Conservation (phyloP, 1,140 invertebrate species). For the Chelonus insularis region DNA sequence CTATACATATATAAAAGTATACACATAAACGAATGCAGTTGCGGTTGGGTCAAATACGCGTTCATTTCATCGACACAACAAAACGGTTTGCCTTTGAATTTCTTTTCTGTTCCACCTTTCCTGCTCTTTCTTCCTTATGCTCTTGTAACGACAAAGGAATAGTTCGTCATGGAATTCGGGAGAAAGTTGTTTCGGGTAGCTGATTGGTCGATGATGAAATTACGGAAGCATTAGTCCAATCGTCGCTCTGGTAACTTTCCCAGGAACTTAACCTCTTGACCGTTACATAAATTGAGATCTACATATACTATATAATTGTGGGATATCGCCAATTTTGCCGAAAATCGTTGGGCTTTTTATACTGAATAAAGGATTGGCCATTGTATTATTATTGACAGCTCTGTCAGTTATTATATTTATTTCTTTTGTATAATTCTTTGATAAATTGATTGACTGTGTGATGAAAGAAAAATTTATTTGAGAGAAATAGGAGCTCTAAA, state of each 20-base stretch:
- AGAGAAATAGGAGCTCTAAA: no score
- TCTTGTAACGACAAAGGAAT: constrained; percentile 10
- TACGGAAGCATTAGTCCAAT: constrained; percentile 43
- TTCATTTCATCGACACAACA: constrained; percentile 11
- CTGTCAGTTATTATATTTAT: no score
- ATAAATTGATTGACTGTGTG: no score
- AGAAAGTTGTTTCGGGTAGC: constrained; percentile 46
- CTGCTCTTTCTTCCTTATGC: background rate
- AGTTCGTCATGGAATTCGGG: constrained; percentile 39
- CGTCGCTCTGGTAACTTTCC: constrained; percentile 44
- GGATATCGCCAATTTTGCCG: background rate
- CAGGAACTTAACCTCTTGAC: constrained; percentile 44
- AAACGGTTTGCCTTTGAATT: constrained; percentile 10
- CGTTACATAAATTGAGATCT: constrained; percentile 38
- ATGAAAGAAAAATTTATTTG: no score
- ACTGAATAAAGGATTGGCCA: background rate
- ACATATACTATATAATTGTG: background rate
- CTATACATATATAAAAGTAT: background rate
- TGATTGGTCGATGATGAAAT: constrained; percentile 47
- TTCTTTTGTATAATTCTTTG: no score
- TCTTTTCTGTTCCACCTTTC: constrained; percentile 5
- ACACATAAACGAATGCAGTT: background rate
- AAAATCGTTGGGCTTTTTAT: background rate
- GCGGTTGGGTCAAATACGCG: constrained; percentile 5
- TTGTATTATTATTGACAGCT: no score